A percentile compares a stretch with the other conserved stretches of the same genome.
phyloP scores from a whole-genome alignment of 2,888 invertebrate species.

The Taenaris catops region DNA sequence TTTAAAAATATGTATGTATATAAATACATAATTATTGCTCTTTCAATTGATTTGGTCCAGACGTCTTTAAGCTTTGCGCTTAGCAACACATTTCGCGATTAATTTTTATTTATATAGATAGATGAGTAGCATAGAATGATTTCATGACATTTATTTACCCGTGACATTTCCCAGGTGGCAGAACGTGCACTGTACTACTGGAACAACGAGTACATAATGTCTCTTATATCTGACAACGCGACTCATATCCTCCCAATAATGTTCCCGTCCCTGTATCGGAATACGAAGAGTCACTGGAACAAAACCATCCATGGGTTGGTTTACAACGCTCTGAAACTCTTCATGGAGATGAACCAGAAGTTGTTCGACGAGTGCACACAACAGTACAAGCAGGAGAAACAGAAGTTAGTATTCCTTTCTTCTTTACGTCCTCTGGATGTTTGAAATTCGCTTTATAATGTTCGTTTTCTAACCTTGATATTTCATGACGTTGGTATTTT shows the following conservation, averaged over 20 bases:
- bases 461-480: too few species aligned
- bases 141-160: too few species aligned
- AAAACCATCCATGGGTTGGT: conserved; percentile 99
- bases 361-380: conserved; percentile 99
- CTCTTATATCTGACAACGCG: conserved; percentile 98
- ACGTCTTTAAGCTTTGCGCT: too few species aligned
- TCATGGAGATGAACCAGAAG: conserved; percentile 99
- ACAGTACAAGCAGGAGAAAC: conserved; percentile 93
- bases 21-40: too few species aligned
- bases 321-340: conserved; percentile 99
- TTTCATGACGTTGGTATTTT: too few species aligned
- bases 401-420: conserved; percentile 85
- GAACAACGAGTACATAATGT: conserved; percentile 99
- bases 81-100: too few species aligned
- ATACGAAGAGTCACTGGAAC: conserved; percentile 99
- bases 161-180: conserved; percentile 93
- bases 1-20: too few species aligned
- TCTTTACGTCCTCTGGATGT: too few species aligned
- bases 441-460: too few species aligned
- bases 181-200: conserved; percentile 99
- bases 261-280: conserved; percentile 99
- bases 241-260: conserved; percentile 98
- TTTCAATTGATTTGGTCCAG: too few species aligned
- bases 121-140: too few species aligned
- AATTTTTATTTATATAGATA: too few species aligned